Evolutionary conservation across 2,113 vertebrate genomes (phyloP), one percentile per base, ranked within the genome.

Genomic region (Misgurnus mizolepis): DNA sequence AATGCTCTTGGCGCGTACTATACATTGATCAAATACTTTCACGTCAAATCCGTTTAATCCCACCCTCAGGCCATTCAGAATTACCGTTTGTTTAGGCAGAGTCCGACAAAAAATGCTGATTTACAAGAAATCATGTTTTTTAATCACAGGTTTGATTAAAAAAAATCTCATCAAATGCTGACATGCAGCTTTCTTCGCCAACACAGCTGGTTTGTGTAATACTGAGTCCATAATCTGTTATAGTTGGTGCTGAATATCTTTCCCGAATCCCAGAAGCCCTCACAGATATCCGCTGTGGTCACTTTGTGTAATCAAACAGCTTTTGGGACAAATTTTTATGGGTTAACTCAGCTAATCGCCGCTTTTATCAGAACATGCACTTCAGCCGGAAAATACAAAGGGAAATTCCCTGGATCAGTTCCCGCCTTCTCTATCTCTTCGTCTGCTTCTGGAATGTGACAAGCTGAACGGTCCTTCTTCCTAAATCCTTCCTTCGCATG

Each of bases 361-460:
- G 49, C 49, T 78, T 60, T n/a, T 39, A 14, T 55, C 18, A n/a
- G 12, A 39, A 66, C 12, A 10, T 39, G 12, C 11, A 45, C 40
- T 62, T 45, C 22, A 22, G 22, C 50, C 17, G 5, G 14, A 22
- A 3, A 73, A 67, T 15, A 49, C 53, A 17, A 22, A 56, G 40
- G 45, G 69, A 47, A 41, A 53, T 73, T 56, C 22, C 66, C 41
- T n/a, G 49, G 34, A 56, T 56, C 69, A 45, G 27, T 53, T n/a
- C 40, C 55, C 43, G 9, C 10, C 22, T 43, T 40, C 27, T 61
- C 40, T 40, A 74, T 61, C 71, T 45, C 71, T 27, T 34, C 10
- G 5, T 50, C 70, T 43, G 64, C 71, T 45, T 56, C 79, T 67
- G 79, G 70, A 80, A 75, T 80, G 64, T 58, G 39, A 58, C 41